phyloP scores from a whole-genome alignment of 2,113 vertebrate species.

The Andinoacara biseriatus region DNA sequence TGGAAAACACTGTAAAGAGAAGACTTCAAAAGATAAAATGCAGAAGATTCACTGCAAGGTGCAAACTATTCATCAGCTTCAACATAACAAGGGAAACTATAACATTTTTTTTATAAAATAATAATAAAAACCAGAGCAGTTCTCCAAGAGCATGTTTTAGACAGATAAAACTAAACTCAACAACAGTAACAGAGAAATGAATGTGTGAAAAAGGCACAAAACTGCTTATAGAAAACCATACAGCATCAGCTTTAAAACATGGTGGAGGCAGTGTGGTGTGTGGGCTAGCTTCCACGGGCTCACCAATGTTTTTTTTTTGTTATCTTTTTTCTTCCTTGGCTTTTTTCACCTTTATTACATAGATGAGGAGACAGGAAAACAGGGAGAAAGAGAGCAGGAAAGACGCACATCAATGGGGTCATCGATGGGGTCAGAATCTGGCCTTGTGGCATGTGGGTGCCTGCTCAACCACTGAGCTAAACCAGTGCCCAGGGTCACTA shows the following conservation, averaged over 20 bases:
- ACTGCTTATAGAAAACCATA: too few relatives aligned
- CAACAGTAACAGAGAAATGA: too few relatives aligned
- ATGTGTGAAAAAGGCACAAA: too few relatives aligned
- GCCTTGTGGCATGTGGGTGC: fast-evolving
- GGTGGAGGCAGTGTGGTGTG: neutral
- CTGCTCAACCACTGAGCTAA: neutral
- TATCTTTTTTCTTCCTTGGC: too few relatives aligned
- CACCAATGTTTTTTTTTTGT: too few relatives aligned
- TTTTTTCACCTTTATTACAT: too few relatives aligned
- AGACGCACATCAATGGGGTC: neutral
- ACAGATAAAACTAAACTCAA: neutral
- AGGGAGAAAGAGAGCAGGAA: neutral
- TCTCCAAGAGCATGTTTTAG: neutral
- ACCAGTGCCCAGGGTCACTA: neutral
- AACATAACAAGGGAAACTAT: neutral
- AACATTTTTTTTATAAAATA: neutral
- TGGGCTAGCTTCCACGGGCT: too few relatives aligned
- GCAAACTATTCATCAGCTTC: neutral
- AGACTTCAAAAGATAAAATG: neutral
- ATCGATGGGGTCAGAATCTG: neutral
- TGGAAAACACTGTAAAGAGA: neutral
- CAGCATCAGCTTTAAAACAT: neutral
- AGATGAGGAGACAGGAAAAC: neutral
- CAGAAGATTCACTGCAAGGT: neutral
- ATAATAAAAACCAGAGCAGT: neutral